These are phyloP conservation scores for Beris chalybata DNA, from an alignment of 2,888 invertebrate genomes.

Conservation along the genomic window DNA sequence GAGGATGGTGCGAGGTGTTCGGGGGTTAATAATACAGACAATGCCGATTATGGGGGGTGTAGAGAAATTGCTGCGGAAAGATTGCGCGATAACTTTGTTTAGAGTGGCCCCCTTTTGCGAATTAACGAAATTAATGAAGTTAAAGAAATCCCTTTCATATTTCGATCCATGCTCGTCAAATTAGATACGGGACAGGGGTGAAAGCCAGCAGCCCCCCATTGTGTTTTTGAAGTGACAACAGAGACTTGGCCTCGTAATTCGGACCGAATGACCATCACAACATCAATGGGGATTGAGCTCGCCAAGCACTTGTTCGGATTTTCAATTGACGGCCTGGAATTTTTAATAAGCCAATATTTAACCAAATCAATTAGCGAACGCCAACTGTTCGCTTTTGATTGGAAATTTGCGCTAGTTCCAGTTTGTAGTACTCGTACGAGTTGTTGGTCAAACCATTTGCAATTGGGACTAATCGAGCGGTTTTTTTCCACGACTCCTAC, in stretches of 20 bases:
- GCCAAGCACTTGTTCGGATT: conserved; percentile 5
- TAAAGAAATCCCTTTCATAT: too few species aligned
- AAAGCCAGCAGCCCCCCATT: too few species aligned
- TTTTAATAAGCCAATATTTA: conserved; percentile 39
- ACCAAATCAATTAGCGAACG: conserved; percentile 37
- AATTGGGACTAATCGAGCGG: conserved; percentile 30
- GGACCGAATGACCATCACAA: not conserved
- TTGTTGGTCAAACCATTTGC: conserved; percentile 18
- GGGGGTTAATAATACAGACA: too few species aligned
- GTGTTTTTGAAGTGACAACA: conserved; percentile 4
- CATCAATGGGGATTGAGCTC: not conserved
- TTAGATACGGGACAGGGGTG: too few species aligned
- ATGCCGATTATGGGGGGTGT: too few species aligned
- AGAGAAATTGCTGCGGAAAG: too few species aligned
- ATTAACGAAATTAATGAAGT: too few species aligned
- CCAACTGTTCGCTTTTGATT: conserved; percentile 29
- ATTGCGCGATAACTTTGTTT: too few species aligned
- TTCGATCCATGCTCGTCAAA: too few species aligned
- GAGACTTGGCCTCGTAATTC: not conserved
- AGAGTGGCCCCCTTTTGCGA: too few species aligned
- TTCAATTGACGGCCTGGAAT: conserved; percentile 34
- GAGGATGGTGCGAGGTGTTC: too few species aligned
- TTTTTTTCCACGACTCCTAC: conserved; percentile 8
- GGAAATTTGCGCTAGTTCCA: conserved; percentile 29
- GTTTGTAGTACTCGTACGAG: conserved; percentile 32